Evolutionary conservation across 2,113 vertebrate species (phyloP).

Genomic region (Panthera uncia): DNA sequence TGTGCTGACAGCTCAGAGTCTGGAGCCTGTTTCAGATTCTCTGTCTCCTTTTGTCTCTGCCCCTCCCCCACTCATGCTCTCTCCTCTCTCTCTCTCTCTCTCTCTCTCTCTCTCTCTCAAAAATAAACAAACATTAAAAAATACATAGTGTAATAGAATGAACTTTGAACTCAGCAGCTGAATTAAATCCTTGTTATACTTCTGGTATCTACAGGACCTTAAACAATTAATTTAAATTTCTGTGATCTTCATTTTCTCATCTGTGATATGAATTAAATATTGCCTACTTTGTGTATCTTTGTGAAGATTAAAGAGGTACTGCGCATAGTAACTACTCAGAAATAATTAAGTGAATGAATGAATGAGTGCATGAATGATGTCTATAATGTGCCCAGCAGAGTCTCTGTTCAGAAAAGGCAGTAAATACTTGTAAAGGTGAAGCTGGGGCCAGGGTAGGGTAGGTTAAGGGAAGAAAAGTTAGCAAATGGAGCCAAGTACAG

Average conservation of each 20-base stretch:
- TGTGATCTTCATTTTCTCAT: neutral
- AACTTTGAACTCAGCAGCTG: neutral
- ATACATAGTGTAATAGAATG: neutral
- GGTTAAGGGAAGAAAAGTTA: neutral
- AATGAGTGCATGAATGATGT: neutral
- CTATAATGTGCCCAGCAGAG: neutral
- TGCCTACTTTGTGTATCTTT: neutral
- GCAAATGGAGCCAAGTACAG: neutral
- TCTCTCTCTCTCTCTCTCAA: no score
- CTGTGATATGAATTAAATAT: slow-evolving; percentile 3
- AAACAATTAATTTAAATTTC: neutral
- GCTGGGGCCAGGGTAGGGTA: neutral
- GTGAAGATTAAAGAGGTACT: neutral
- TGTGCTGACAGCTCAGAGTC: no score
- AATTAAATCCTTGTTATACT: neutral
- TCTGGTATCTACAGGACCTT: neutral
- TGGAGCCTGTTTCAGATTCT: no score
- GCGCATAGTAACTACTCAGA: neutral
- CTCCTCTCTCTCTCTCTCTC: accelerated
- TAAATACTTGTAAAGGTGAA: neutral
- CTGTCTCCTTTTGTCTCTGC: no score
- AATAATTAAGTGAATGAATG: neutral
- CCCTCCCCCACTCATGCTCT: no score
- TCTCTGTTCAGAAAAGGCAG: neutral
- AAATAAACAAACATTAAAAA: no score